Base-by-base conservation (phyloP, 2,113 vertebrate genomes). In the Callopanchax toddi region DNA sequence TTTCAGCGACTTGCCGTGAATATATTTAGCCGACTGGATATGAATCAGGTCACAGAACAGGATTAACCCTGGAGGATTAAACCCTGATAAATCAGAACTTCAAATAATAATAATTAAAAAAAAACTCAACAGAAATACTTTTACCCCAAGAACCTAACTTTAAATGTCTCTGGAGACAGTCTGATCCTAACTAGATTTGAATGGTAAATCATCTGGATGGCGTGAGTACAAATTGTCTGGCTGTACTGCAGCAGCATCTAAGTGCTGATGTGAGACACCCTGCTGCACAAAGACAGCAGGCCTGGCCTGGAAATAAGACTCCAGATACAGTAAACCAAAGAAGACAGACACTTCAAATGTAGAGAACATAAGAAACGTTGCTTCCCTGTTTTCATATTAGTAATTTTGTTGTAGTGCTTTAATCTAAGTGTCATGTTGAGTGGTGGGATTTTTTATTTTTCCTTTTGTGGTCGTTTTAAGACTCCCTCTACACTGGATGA, bases 281-380 rank as follows among this genome's bases (percentile, higher is more conserved):
- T 23, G 49, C 62, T 44, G 59, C 60, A 49, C 40, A 48, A 16
- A 18, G 15, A 57, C 59, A 54, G 57, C 39, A 7, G 22, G 51
- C 54, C 56, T 51, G 17, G 59, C 59, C 64, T 43, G 74, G 86
- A 81, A 89, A 87, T 16, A 25, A 20, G 80, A 88, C 52, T 49
- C 82, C 66, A 50, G 50, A 36, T 72, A 62, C 62, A 49, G 67
- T 37, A 62, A 42, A 66, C 71, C 71, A 32, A 52, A 67, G 56
- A 78, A 34, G 51, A 60, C 58, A 50, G 45, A 64, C 40, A 56
- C 25, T 69, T 32, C 43, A 37, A 37, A 29, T 20, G 37, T 58
- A 78, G 81, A 88, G 78, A 85, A 1, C 45, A 81, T 88, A 79
- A 52, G 44, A 17, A 61, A 36, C 32, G 40, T 44, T 48, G 57